Base-by-base conservation (phyloP, 37 sponge, comb jelly and placozoan genomes). In the Bolinopsis microptera region DNA sequence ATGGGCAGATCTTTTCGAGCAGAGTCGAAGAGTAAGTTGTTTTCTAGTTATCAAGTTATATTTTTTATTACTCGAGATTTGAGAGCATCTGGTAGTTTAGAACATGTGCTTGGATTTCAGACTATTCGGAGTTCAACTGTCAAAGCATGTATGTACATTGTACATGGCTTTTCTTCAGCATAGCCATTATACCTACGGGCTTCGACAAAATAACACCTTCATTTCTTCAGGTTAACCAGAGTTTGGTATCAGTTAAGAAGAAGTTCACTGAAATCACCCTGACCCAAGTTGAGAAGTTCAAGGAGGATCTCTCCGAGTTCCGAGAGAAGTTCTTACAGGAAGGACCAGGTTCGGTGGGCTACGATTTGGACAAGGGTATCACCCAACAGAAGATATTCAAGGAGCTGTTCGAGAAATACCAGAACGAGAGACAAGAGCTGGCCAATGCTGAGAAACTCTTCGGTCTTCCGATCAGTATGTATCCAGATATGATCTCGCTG, bases 361-460 rank as follows among this genome's bases (percentile, higher is more conserved):
- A 93, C 48, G 96, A 97, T 69, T 94, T 99, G 39, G 99, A 97
- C 93, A 95, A 94, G 93, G 99, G 99, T 95, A 8, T 93, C 93
- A 69, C 86, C 75, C 88, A 95, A 69, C 93, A 97, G 94, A 95
- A 96, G 94, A 70, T 94, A 70, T 98, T 94, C 90, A 93, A 96
- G 83, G 93, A 61, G 0, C 86, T 96, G 92, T 96, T 95, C 68
- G 93, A 92, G 38, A 75, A 80, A 76, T 86, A 88, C 82, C 98
- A 99, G 93, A 92, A 38, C 33, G 92, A 96, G 90, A 68, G 99
- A 32, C 96, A 96, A 34, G 99, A 99, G 92, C 94, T 99, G 72
- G 95, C 96, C 38, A 97, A 96, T 38, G 99, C 99, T 23, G 97
- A 99, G 95, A 99, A 97, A 93, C 95, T 99, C 83, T 99, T 99